Conservation (phyloP, 2,113 vertebrate species). For the Emberiza fucata region DNA sequence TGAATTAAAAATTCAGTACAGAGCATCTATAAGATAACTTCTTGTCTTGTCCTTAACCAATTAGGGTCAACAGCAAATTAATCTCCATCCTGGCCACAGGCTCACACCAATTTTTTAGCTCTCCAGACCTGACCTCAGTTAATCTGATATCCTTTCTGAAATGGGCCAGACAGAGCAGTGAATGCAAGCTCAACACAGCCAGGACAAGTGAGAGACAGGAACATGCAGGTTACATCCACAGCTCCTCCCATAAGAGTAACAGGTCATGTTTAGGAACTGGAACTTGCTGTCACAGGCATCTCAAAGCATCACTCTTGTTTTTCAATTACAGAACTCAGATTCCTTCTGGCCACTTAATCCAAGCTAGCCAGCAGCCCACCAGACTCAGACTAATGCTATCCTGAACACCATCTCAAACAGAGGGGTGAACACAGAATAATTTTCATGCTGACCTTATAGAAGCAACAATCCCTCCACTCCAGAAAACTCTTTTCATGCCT, state of each 20-base stretch:
- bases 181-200: background rate
- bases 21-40: background rate
- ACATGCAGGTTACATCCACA: background rate
- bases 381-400: background rate
- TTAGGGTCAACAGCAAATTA: background rate
- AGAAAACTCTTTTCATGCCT: background rate
- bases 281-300: background rate
- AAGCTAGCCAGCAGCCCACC: background rate
- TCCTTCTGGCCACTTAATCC: background rate
- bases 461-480: background rate
- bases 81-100: background rate
- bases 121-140: background rate
- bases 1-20: background rate
- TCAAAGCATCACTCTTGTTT: background rate
- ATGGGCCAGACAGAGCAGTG: background rate
- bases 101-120: background rate
- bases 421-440: fast-evolving
- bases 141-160: background rate
- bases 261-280: background rate
- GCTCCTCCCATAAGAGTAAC: background rate
- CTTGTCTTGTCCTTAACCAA: background rate
- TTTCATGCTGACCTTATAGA: background rate
- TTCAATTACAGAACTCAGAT: background rate
- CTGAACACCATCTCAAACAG: background rate
- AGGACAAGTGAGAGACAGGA: background rate